Base-by-base conservation (phyloP, 2,113 vertebrate genomes). In the Percopsis transmontana region DNA sequence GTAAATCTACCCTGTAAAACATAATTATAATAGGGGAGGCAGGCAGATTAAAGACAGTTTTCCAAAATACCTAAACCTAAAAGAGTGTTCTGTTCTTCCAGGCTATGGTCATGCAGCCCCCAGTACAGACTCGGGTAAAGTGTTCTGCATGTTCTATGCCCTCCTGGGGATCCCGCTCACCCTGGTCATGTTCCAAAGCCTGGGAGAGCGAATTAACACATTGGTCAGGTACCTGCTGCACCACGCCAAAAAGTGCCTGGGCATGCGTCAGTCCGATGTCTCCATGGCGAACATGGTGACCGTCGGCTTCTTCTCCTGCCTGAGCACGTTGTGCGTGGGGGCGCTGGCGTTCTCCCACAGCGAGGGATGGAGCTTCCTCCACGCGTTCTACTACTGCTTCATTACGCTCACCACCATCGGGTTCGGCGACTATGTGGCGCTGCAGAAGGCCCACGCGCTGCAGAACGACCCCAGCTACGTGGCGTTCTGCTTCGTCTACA, bases 261-360 rank as follows among this genome's bases (percentile, higher is more conserved):
- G 95, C 40, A 91, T 97, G 93, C 91, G 90, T 69, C 91, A 91
- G 15, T 86, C 96, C 0, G 95, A 97, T 71, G 97, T 98, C 48
- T 99, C 97, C 73, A 97, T 98, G 97, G 95, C 95, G 60, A 99
- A 99, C 92, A 99, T 99, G 97, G 97, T 99, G 75, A 92, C 93
- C 62, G 96, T 99, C n/a, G 97, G 97, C 59, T 96, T 99, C 91
- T 91, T 99, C 76, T 97, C 96, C 15, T 99, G 97, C 88, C 78
- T 96, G 59, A 91, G 94, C 92, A 99, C 96, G 0, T 91, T 99
- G 58, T 98, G 96, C 62, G 68, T 98, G 0, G 97, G 97, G 40
- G 97, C 97, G 0, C 84, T 90, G 0, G 95, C 95, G 45, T 99
- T 99, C 91, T 98, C 97, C 52, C 91, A 94, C 88, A 95, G 95